These are phyloP conservation scores for Pangasius larnaudii DNA, from an alignment of 2,797 vertebrate genomes.

Conservation along the genomic window DNA sequence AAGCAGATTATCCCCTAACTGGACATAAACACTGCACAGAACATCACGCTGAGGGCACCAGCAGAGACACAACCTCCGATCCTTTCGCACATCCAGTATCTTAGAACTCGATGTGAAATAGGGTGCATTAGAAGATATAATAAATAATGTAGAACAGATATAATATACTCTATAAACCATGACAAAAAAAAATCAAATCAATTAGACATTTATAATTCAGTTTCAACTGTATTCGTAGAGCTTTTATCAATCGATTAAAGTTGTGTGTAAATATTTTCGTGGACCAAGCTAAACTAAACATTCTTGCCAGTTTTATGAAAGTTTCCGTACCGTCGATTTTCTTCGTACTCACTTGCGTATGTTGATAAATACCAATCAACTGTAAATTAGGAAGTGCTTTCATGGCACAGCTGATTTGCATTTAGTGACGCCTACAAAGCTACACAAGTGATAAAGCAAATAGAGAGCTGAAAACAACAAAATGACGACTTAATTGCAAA, in stretches of 20 bases:
- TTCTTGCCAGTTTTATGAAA: not conserved
- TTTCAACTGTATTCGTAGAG: not conserved
- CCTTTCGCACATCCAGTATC: constrained; percentile 12
- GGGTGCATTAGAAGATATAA: not conserved
- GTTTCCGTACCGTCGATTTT: not conserved
- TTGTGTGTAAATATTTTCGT: not conserved
- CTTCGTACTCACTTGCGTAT: not conserved
- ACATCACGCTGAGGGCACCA: constrained; percentile 51
- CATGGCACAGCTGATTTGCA: not conserved
- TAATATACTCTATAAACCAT: not conserved
- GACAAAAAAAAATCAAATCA: not conserved
- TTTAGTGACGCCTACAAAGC: not conserved
- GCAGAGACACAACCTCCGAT: constrained; percentile 31
- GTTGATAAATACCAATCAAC: not conserved
- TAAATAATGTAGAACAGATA: not conserved
- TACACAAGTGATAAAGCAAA: not conserved
- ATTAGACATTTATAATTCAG: not conserved
- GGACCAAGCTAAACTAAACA: not conserved
- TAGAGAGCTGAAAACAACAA: not conserved
- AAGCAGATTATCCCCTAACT: constrained; percentile 59
- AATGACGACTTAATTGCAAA: not conserved
- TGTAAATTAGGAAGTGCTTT: not conserved
- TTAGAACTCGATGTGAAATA: constrained; percentile 15
- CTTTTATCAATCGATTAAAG: not conserved
- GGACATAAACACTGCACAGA: constrained; percentile 58